A percentile compares a stretch with the other conserved stretches of the same genome.
These are phyloP conservation scores for Rhizomys pruinosus DNA, from an alignment of 2,113 vertebrate species.

Conservation along the genomic window DNA sequence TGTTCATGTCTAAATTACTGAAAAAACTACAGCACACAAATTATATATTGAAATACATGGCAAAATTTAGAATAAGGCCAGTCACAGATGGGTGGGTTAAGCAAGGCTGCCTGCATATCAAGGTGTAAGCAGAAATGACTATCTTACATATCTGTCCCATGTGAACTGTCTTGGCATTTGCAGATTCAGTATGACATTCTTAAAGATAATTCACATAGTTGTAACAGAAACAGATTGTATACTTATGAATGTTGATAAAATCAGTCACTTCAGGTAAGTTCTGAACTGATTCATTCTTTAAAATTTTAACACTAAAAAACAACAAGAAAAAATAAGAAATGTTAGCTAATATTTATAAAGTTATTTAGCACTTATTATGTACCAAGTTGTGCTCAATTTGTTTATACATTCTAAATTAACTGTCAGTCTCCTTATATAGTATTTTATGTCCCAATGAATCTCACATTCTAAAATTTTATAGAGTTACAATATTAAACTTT, in stretches of 20 bases:
- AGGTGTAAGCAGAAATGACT: neutral
- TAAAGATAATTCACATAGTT: neutral
- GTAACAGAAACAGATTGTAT: neutral
- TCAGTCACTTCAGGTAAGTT: neutral
- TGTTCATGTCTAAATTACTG: neutral
- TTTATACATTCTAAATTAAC: neutral
- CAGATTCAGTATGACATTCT: neutral
- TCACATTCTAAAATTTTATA: constrained; percentile 19
- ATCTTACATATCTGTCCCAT: neutral
- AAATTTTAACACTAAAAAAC: neutral
- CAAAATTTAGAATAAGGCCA: neutral
- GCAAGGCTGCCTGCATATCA: neutral
- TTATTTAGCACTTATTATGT: constrained; percentile 3
- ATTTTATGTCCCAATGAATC: constrained; percentile 7
- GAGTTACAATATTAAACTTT: constrained; percentile 26
- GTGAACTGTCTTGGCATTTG: neutral
- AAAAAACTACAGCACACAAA: neutral
- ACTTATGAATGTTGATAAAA: constrained; percentile 39
- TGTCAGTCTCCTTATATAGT: neutral
- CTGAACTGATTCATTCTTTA: neutral
- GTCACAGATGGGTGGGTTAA: neutral
- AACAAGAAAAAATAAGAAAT: constrained; percentile 29
- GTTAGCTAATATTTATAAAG: neutral
- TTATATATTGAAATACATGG: neutral
- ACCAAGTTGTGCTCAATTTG: neutral